phyloP scores from a whole-genome alignment of 2,888 invertebrate species.

The Dynastes tityus region DNA sequence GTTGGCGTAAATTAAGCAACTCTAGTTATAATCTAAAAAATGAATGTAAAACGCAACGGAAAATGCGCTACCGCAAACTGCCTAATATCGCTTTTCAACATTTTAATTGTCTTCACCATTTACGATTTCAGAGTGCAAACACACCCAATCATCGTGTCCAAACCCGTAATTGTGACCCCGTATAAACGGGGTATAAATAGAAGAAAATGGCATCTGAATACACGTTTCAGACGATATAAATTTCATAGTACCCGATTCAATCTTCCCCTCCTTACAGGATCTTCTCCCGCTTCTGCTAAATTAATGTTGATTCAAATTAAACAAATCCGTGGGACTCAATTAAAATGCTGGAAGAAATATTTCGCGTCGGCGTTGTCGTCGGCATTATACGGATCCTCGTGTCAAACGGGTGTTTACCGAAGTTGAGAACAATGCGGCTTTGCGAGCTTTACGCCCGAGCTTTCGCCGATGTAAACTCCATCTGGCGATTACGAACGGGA shows the following conservation, averaged over 20 bases:
- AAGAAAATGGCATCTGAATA: not conserved
- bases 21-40: no score
- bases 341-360: not conserved
- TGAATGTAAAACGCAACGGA: no score
- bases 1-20: no score
- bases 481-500: constrained; percentile 55
- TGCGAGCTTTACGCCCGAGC: constrained; percentile 49
- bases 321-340: constrained; percentile 4
- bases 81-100: no score
- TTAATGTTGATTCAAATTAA: constrained; percentile 10
- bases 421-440: constrained; percentile 52
- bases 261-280: not conserved
- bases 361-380: constrained; percentile 3
- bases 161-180: no score
- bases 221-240: not conserved
- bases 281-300: not conserved
- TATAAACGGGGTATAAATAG: no score
- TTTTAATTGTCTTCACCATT: no score
- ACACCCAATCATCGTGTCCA: no score
- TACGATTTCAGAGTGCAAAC: no score
- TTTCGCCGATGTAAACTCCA: constrained; percentile 51
- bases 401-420: constrained; percentile 42
- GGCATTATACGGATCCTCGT: constrained; percentile 20
- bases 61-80: no score
- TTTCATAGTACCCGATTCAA: constrained; percentile 2